phyloP scores from a whole-genome alignment of 1,140 invertebrate species.

The Trinorchestia longiramus region DNA sequence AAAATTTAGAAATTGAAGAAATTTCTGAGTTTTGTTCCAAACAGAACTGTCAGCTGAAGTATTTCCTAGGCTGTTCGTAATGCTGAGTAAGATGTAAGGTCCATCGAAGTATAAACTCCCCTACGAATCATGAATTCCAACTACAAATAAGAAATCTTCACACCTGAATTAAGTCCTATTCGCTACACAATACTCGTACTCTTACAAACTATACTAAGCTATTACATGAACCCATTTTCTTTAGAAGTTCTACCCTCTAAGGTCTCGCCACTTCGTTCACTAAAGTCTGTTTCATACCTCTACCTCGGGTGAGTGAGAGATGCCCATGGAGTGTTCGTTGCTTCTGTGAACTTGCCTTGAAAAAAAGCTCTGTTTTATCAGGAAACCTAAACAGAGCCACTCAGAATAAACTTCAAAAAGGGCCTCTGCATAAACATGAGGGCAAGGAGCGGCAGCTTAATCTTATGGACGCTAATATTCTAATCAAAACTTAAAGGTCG shows the following conservation, averaged over 20 bases:
- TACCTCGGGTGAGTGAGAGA: not conserved
- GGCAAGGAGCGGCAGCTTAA: not conserved
- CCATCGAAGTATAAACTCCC: no score
- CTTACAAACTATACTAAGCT: not conserved
- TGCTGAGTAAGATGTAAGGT: no score
- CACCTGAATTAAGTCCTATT: not conserved
- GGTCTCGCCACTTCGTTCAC: not conserved
- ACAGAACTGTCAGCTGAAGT: no score
- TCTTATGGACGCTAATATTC: conserved; percentile 8
- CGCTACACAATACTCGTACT: not conserved
- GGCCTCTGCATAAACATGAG: not conserved
- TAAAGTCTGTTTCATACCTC: not conserved
- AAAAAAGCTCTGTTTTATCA: not conserved
- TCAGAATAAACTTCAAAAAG: not conserved
- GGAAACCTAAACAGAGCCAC: not conserved
- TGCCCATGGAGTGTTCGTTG: not conserved
- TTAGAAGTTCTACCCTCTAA: not conserved
- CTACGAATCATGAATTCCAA: no score
- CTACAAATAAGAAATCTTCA: no score
- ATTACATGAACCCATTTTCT: not conserved
- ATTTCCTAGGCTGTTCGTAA: no score
- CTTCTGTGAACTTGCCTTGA: not conserved
- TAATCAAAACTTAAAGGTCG: conserved; percentile 9
- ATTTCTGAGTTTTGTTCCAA: no score
- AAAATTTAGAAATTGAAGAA: no score